These are phyloP conservation scores for Gadus chalcogrammus DNA, from an alignment of 2,113 vertebrate genomes.

Conservation along the genomic window DNA sequence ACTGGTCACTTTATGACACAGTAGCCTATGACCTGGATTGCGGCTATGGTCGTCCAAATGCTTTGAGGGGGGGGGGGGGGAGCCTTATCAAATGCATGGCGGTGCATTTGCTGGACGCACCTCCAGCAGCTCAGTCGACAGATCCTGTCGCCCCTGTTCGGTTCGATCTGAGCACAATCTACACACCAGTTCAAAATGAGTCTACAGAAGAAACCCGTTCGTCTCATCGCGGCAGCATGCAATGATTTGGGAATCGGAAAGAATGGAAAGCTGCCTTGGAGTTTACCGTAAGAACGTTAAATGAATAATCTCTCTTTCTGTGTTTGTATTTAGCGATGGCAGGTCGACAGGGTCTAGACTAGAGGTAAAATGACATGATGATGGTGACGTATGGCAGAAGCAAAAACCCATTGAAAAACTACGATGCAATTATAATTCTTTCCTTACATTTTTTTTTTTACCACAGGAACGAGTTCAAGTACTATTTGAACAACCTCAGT, in stretches of 20 bases:
- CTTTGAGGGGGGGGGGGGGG: too few species aligned
- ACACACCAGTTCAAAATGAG: not conserved
- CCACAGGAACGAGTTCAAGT: conserved; percentile 69
- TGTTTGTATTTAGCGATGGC: too few species aligned
- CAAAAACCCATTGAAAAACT: not conserved
- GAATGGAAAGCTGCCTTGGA: conserved; percentile 71
- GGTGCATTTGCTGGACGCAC: too few species aligned
- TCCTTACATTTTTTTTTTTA: conserved; percentile 6
- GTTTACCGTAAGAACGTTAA: conserved; percentile 72
- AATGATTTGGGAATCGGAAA: conserved; percentile 70
- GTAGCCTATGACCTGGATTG: too few species aligned
- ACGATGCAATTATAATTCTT: not conserved
- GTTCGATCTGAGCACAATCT: too few species aligned
- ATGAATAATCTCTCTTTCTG: not conserved
- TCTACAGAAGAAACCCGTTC: conserved; percentile 57
- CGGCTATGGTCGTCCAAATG: too few species aligned
- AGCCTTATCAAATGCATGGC: too few species aligned
- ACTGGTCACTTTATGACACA: too few species aligned
- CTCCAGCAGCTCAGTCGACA: too few species aligned
- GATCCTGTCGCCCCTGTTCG: not conserved
- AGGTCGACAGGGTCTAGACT: not conserved
- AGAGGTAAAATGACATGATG: too few species aligned
- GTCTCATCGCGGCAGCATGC: conserved; percentile 71
- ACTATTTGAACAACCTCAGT: conserved; percentile 55
- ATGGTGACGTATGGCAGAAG: not conserved